phyloP scores from a whole-genome alignment of 2,797 vertebrate species.

The Ciconia nigra region DNA sequence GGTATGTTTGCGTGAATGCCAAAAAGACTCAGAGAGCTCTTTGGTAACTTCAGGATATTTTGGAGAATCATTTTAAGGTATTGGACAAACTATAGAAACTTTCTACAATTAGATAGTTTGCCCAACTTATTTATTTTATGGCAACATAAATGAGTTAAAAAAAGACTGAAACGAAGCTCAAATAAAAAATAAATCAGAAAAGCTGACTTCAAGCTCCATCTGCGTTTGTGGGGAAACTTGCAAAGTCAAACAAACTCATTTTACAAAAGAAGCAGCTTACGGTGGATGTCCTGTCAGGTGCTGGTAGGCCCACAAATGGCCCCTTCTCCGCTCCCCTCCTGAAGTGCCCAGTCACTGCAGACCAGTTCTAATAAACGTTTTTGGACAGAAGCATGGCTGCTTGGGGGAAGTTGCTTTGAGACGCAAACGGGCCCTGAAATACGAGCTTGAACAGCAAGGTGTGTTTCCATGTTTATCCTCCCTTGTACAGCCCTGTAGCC shows the following conservation, averaged over 20 bases:
- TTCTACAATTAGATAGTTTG: fast-evolving
- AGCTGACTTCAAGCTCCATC: neutral
- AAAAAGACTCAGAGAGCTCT: neutral
- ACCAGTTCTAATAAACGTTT: neutral
- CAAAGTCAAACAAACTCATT: neutral
- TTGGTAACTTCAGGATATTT: neutral
- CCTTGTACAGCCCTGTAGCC: neutral
- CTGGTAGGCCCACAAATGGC: neutral
- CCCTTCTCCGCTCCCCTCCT: fast-evolving
- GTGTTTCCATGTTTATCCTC: neutral
- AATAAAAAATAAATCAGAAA: neutral
- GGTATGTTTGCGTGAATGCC: fast-evolving
- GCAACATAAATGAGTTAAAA: fast-evolving
- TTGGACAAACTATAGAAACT: fast-evolving
- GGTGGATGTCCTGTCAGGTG: neutral
- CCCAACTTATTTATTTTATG: neutral
- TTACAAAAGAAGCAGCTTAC: neutral
- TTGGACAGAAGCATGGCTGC: neutral
- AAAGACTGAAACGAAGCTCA: neutral
- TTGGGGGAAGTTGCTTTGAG: neutral
- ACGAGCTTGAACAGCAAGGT: neutral
- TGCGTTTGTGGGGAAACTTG: neutral
- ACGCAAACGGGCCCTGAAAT: neutral
- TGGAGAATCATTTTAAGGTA: neutral
- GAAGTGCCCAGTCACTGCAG: no score